Percentiles rank a stretch among this genome's conserved stretches.
Conservation (phyloP, 2,113 vertebrate genomes). For the Notiomystis cincta region DNA sequence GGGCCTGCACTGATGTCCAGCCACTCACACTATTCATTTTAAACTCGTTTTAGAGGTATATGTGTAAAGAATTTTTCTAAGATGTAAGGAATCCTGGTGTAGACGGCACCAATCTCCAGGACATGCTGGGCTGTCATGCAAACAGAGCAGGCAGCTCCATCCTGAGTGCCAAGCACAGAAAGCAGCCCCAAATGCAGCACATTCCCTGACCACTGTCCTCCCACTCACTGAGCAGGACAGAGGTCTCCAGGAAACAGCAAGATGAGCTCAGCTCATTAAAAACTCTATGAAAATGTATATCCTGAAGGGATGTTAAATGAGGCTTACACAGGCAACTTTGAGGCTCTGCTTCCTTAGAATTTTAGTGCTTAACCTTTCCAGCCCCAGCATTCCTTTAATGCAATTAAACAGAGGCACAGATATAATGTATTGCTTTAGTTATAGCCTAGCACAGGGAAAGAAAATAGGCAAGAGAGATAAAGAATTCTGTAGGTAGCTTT, state of each 20-base stretch:
- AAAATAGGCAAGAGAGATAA: not conserved
- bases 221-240: conserved; percentile 1
- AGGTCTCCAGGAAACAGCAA: conserved; percentile 22
- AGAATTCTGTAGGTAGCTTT: conserved; percentile 8
- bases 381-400: conserved; percentile 10
- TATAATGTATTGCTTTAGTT: not conserved
- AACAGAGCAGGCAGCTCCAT: not conserved
- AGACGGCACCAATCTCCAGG: too few relatives aligned
- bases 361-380: conserved; percentile 29
- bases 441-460: not conserved
- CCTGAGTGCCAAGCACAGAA: not conserved
- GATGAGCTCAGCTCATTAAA: conserved; percentile 52
- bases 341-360: conserved; percentile 35
- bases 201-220: conserved; percentile 3
- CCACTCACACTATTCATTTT: not conserved
- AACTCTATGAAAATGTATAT: conserved; percentile 22
- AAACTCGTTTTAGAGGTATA: not conserved
- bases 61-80: not conserved
- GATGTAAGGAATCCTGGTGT: too few relatives aligned
- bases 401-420: not conserved
- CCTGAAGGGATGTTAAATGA: conserved; percentile 54
- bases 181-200: not conserved
- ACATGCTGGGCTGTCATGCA: not conserved
- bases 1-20: not conserved
- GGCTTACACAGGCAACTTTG: conserved; percentile 7